Percentiles rank a stretch among this genome's conserved stretches.
Evolutionary conservation across 2,888 invertebrate genomes (phyloP).

Genomic region (Drosophila kambysellisi): DNA sequence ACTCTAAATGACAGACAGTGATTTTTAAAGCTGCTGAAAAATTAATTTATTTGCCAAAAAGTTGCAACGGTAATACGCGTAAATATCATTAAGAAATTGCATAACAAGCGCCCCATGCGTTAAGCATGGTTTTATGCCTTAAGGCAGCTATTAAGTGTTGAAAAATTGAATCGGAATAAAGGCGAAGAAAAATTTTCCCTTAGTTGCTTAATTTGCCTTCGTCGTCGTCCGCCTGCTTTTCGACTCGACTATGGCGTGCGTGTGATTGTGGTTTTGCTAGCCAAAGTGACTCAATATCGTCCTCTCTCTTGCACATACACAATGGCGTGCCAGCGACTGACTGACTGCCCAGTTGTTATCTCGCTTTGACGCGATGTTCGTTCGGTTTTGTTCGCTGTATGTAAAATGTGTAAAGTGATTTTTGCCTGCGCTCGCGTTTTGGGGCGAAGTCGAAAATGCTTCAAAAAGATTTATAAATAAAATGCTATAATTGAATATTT

Average conservation of each 20-base stretch:
- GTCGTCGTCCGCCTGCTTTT: conserved; percentile 67
- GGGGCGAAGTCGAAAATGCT: conserved; percentile 81
- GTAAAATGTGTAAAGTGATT: conserved; percentile 79
- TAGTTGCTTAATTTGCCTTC: conserved; percentile 68
- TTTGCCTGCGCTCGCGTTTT: conserved; percentile 70
- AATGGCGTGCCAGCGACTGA: conserved; percentile 33
- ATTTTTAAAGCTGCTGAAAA: conserved; percentile 77
- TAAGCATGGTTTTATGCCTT: conserved; percentile 53
- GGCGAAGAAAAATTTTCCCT: conserved; percentile 73
- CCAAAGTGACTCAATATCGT: conserved; percentile 39
- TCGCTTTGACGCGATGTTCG: conserved; percentile 59
- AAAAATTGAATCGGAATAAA: conserved; percentile 59
- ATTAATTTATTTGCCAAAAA: conserved; percentile 74
- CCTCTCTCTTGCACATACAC: conserved; percentile 56
- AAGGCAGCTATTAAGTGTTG: conserved; percentile 27
- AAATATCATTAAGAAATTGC: conserved; percentile 60
- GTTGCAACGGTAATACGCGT: conserved; percentile 75
- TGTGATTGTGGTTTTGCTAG: conserved; percentile 58
- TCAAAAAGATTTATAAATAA: conserved; percentile 71
- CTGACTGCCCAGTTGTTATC: conserved; percentile 54
- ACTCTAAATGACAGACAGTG: conserved; percentile 74
- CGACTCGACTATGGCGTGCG: conserved; percentile 71
- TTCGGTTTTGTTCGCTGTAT: conserved; percentile 70
- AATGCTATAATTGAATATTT: conserved; percentile 52
- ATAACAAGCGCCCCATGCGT: conserved; percentile 31